Percentiles rank a stretch among this genome's conserved stretches.
phyloP scores from a whole-genome alignment of 1,140 invertebrate genomes.

The Cyclargus thomasi region DNA sequence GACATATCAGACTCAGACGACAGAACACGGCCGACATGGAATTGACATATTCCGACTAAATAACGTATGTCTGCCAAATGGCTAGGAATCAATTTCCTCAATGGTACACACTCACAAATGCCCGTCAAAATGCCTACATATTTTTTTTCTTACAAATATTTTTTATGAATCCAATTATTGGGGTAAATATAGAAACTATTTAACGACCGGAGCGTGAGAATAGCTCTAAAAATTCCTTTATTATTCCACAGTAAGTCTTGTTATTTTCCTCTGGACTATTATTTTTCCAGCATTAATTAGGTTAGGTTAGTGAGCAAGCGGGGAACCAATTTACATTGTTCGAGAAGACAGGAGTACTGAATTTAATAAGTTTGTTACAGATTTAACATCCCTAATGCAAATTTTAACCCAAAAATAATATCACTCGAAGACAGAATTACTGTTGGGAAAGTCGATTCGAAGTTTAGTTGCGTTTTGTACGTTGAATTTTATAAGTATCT shows the following conservation, averaged over 20 bases:
- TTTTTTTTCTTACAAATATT: no score
- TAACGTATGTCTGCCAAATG: no score
- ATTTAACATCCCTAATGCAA: conserved; percentile 26
- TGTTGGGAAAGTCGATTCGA: conserved; percentile 33
- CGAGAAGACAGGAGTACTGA: conserved; percentile 20
- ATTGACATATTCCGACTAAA: no score
- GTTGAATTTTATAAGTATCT: conserved; percentile 32
- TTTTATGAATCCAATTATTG: no score
- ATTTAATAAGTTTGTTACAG: conserved; percentile 22
- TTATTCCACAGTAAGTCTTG: not conserved
- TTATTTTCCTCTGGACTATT: conserved; percentile 15
- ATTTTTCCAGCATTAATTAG: conserved; percentile 17
- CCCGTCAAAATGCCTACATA: no score
- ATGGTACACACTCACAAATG: no score
- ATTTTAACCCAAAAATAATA: conserved; percentile 32
- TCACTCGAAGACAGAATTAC: conserved; percentile 30
- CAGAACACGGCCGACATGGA: no score
- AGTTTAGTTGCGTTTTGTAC: conserved; percentile 31
- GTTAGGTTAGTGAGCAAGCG: conserved; percentile 19
- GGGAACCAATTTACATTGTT: conserved; percentile 20
- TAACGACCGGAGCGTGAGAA: not conserved
- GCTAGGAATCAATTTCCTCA: no score
- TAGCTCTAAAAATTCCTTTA: conserved; percentile 1
- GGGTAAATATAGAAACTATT: not conserved
- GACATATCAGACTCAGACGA: no score